These are phyloP conservation scores for Meloidogyne exigua DNA, from an alignment of 1,140 invertebrate species.

Conservation along the genomic window DNA sequence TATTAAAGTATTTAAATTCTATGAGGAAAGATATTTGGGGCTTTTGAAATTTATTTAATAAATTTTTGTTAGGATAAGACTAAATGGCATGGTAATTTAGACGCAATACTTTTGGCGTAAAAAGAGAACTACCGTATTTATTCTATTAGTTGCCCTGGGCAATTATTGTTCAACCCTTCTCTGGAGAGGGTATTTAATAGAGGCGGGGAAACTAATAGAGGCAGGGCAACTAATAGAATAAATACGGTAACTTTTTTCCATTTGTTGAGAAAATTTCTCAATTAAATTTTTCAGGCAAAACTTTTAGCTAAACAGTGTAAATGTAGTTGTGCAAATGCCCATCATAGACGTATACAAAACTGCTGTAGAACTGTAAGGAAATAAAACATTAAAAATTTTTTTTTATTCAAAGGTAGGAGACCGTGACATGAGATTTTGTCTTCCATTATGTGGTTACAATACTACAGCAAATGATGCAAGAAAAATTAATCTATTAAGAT, in stretches of 20 bases:
- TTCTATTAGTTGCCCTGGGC: too few species aligned
- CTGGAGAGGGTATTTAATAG: too few species aligned
- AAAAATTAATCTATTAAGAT: neutral
- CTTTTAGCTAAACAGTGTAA: conserved; percentile 53
- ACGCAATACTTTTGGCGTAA: too few species aligned
- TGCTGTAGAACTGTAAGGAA: conserved; percentile 56
- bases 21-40: too few species aligned
- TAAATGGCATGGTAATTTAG: too few species aligned
- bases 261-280: neutral
- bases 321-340: conserved; percentile 48
- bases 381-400: neutral
- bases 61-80: too few species aligned
- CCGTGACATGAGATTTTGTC: conserved; percentile 60
- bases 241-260: too few species aligned
- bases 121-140: too few species aligned
- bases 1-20: conserved; percentile 41
- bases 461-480: conserved; percentile 58
- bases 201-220: too few species aligned
- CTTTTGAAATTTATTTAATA: too few species aligned
- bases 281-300: neutral
- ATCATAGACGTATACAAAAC: conserved; percentile 54
- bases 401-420: conserved; percentile 30
- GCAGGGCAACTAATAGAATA: too few species aligned
- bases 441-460: conserved; percentile 59
- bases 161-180: too few species aligned